These are phyloP conservation scores for Donacobius atricapilla DNA, from an alignment of 2,113 vertebrate genomes.

Conservation along the genomic window DNA sequence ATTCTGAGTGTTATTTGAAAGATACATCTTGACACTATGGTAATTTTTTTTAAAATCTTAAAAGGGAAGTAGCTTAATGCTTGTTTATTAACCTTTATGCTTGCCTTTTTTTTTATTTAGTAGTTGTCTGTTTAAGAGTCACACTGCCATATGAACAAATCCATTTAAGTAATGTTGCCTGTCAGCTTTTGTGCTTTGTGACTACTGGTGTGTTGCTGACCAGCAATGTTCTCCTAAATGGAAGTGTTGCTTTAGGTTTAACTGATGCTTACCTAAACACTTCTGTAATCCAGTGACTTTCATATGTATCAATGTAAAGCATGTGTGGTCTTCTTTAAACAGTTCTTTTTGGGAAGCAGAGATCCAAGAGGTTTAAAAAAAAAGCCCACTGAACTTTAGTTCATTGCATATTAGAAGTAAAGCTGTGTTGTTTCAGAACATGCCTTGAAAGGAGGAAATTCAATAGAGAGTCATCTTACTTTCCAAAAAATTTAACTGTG, in stretches of 20 bases:
- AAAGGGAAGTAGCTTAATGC: background rate
- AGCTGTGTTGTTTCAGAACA: background rate
- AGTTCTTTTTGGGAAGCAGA: background rate
- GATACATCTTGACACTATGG: background rate
- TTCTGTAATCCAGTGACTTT: background rate
- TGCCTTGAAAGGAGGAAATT: background rate
- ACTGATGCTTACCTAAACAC: background rate
- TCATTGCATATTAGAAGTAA: background rate
- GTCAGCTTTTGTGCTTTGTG: background rate
- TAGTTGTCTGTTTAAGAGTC: background rate
- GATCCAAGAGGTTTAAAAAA: background rate
- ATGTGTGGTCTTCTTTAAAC: background rate
- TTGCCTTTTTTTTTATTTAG: background rate
- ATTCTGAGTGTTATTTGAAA: background rate
- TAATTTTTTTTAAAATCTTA: background rate
- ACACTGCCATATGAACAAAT: background rate
- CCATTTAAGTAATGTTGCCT: background rate
- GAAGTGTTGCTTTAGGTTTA: background rate
- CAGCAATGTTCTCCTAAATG: background rate
- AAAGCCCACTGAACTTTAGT: background rate
- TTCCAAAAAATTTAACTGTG: background rate
- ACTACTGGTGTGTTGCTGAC: background rate
- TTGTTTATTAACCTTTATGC: too few species aligned
- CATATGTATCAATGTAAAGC: background rate
- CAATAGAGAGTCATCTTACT: background rate